Conservation (phyloP, 2,797 vertebrate species). For the Liparis tanakae region DNA sequence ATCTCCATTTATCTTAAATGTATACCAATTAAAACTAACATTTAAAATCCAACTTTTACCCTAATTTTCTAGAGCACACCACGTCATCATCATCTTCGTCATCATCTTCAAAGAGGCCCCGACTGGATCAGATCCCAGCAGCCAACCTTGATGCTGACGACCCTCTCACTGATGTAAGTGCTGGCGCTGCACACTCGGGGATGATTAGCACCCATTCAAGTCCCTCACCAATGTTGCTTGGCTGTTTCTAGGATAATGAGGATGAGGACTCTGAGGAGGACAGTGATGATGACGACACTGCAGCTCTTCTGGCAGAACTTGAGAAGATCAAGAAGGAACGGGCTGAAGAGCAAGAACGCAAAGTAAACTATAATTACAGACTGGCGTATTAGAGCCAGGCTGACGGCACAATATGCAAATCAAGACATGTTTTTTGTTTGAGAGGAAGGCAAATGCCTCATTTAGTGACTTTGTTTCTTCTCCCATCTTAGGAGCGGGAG, state of each 20-base stretch:
- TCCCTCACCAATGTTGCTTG: constrained; percentile 5
- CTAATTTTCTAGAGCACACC: constrained; percentile 87
- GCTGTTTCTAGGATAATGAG: constrained; percentile 87
- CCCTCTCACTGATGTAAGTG: constrained; percentile 93
- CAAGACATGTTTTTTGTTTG: neutral
- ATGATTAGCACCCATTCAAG: constrained; percentile 9
- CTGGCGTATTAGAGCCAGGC: neutral
- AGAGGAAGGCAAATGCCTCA: neutral
- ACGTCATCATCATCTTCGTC: constrained; percentile 92
- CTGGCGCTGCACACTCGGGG: neutral
- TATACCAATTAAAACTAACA: neutral
- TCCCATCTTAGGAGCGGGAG: constrained; percentile 89
- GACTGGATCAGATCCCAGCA: constrained; percentile 97
- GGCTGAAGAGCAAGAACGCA: constrained; percentile 96
- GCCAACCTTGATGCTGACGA: constrained; percentile 98
- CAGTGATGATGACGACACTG: constrained; percentile 95
- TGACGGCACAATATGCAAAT: neutral
- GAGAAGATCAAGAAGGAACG: constrained; percentile 99
- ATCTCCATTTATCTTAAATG: neutral
- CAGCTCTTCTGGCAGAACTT: constrained; percentile 95
- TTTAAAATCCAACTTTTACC: constrained; percentile 1
- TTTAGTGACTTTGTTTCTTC: constrained; percentile 21
- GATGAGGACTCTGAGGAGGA: constrained; percentile 91
- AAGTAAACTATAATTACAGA: constrained; percentile 80
- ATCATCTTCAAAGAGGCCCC: constrained; percentile 95